Evolutionary conservation across 2,888 invertebrate species (phyloP).

Genomic region (Sepioteuthis lessoniana): DNA sequence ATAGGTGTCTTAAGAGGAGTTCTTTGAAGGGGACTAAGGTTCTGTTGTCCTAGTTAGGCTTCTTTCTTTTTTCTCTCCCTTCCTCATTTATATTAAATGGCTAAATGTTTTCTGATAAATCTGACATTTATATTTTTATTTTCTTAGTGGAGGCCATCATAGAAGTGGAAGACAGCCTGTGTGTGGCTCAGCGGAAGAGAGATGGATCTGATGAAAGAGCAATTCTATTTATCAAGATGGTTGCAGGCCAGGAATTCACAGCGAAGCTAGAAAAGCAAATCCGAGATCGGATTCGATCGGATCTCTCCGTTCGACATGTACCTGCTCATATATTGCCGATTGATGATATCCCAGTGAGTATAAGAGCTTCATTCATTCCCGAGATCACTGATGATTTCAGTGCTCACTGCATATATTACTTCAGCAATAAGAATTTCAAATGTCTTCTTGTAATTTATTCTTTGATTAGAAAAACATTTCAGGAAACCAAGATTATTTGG

Average conservation of each 20-base stretch:
- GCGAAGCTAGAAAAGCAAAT: slow-evolving; percentile 74
- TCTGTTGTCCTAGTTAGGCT: no score
- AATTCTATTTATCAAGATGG: slow-evolving; percentile 78
- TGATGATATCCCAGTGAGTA: slow-evolving; percentile 77
- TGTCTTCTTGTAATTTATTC: no score
- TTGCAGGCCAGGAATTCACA: slow-evolving; percentile 69
- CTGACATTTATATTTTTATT: neutral
- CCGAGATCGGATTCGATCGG: slow-evolving; percentile 75
- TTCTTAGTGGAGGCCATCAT: slow-evolving; percentile 77
- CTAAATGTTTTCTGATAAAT: no score
- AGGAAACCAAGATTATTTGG: no score
- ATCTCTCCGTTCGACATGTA: slow-evolving; percentile 78
- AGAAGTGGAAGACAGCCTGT: slow-evolving; percentile 78
- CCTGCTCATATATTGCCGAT: slow-evolving; percentile 77
- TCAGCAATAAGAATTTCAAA: no score
- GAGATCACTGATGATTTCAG: no score
- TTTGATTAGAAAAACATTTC: no score
- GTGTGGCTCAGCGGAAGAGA: slow-evolving; percentile 77
- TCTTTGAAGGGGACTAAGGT: no score
- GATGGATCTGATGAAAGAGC: slow-evolving; percentile 78
- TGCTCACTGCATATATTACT: no score
- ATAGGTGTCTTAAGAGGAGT: no score
- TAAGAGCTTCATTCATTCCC: neutral
- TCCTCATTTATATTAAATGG: no score
- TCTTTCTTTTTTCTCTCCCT: no score